Conservation (phyloP, 2,888 invertebrate species). For the Chloroclystis v-ata region DNA sequence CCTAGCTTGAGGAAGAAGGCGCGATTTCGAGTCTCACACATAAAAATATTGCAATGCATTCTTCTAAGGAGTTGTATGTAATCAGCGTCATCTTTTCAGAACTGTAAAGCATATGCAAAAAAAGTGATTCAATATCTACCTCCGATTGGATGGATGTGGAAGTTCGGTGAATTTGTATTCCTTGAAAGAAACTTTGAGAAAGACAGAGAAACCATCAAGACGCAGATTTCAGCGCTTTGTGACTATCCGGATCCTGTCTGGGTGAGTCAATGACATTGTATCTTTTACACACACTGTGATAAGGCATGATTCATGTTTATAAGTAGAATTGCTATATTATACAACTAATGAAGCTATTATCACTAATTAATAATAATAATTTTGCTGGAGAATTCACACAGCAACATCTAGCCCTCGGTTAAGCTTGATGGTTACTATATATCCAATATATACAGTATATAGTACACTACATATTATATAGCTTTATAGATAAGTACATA, state of each 20-base stretch:
- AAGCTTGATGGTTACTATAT: no score
- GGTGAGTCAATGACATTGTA: constrained; percentile 73
- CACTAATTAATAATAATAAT: no score
- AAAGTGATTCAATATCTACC: constrained; percentile 94
- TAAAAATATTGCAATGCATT: neutral
- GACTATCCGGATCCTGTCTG: constrained; percentile 95
- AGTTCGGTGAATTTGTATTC: constrained; percentile 96
- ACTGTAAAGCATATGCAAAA: constrained; percentile 97
- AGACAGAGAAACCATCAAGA: constrained; percentile 89
- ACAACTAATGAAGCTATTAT: neutral
- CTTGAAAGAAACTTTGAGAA: constrained; percentile 94
- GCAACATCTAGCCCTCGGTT: no score
- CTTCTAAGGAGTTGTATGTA: neutral
- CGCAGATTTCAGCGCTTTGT: constrained; percentile 87
- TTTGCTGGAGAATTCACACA: no score
- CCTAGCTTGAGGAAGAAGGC: no score
- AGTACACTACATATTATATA: no score
- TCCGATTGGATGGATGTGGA: constrained; percentile 97
- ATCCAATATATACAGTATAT: no score
- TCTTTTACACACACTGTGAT: constrained; percentile 2
- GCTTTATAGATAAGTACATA: no score
- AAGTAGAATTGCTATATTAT: constrained; percentile 3
- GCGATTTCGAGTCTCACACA: no score
- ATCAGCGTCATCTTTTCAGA: constrained; percentile 73
- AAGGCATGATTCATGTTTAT: constrained; percentile 3